Base-by-base conservation (phyloP, 2,113 vertebrate genomes). In the Ciconia maguari region DNA sequence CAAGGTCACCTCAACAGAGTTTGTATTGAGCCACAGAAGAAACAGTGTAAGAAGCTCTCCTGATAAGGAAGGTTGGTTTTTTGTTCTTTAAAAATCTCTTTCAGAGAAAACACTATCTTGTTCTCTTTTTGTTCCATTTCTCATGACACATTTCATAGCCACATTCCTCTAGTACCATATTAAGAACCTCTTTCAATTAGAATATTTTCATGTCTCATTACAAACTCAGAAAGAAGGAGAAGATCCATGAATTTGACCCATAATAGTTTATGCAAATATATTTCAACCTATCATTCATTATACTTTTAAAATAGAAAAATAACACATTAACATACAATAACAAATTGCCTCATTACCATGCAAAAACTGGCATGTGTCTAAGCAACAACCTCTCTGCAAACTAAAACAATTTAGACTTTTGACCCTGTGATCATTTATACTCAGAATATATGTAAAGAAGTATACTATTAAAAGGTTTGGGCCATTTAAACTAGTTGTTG, bases 171-270 rank as follows among this genome's bases (percentile, higher is more conserved):
- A 38, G 42, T 15, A 81, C 24, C 32, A 24, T n/a, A 86, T 41
- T n/a, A 82, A 84, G 25, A 81, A 46, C 3, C 13, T 81, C 42
- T 82, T 92, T 84, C 72, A 75, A 66, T 84, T 60, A 65, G 22
- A 84, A 26, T 54, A 91, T 87, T 85, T 96, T 91, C 83, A 87
- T 54, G 36, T 91, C 83, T 95, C 80, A 64, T 81, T 87, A 94
- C 38, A 79, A 94, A 94, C 60, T 48, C 69, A 36, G 42, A 61
- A 93, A 93, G 58, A 83, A 94, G 32, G 18, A 83, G 15, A 83
- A 94, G 32, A 94, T 71, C 15, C 65, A 48, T 52, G 61, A 91
- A 93, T 94, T 64, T 87, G 51, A 94, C 77, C 71, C 42, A 3
- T 61, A 83, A 80, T 30, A 89, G 80, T 83, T 94, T 66, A 94